Base-by-base conservation (phyloP, 2,888 invertebrate species). In the Adineta ricciae region DNA sequence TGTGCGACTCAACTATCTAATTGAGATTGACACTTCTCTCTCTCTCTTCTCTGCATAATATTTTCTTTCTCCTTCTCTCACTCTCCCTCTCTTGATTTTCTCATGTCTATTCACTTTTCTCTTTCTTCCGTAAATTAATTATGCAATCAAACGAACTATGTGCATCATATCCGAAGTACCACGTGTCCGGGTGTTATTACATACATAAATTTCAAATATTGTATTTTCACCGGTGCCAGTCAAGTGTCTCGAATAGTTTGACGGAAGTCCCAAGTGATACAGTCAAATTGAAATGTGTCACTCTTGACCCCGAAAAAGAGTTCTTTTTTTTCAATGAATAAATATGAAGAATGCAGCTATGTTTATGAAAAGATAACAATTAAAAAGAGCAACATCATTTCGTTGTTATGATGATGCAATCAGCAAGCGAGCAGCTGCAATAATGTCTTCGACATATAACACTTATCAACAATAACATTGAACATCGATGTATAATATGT, bases 391-490 rank as follows among this genome's bases (percentile, higher is more conserved):
- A 64, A 64, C 64, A 64, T 14, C 19, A 64, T 64, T 64, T 64
- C 64, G 64, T 64, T 64, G 64, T 64, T 64, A 64, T 64, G 64
- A 64, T 64, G 64, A 64, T 64, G 64, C 64, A 64, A 64, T 64
- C 64, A 64, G 32, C 32, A 64, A 64, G 19, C 4, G 52, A 64
- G 5, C 32, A 64, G 64, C 64, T 64, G 64, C 36, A 64, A 64
- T 64, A 64, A 64, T 64, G 64, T 64, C 64, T 64, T 32, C 27
- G 16, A 27, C 32, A 64, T 64, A 64, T 27, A 64, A 64, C 27
- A 64, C 64, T 64, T 64, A 64, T 64, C 64, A 64, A 64, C 32
- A 64, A 64, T 27, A 64, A 19, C 64, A 64, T 64, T 64, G 64
- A 36, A 16, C 64, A 64, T 64, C 32, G 7, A 56, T 24, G 9